Conservation (phyloP, 2,113 vertebrate genomes). For the Scomber colias region DNA sequence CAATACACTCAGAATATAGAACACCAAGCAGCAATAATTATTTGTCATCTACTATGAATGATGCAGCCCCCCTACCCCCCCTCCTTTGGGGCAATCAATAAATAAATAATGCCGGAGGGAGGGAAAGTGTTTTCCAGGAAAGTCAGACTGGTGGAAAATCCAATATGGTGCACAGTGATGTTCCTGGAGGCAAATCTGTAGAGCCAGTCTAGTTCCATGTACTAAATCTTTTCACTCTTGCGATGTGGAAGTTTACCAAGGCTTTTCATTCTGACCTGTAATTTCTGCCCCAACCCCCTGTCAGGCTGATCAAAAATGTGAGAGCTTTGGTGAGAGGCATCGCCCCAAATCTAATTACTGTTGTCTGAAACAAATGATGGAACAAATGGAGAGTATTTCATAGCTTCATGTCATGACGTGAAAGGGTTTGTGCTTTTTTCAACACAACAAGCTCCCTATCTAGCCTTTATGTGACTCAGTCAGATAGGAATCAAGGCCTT, state of each 20-base stretch:
- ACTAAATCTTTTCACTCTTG: constrained; percentile 26
- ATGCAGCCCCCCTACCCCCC: constrained; percentile 20
- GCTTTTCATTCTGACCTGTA: constrained; percentile 36
- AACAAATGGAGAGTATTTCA: constrained; percentile 54
- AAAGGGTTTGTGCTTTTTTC: constrained; percentile 22
- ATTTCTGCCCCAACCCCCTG: neutral
- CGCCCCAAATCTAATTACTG: constrained; percentile 36
- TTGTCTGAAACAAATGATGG: constrained; percentile 55
- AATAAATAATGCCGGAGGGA: constrained; percentile 69
- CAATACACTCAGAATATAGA: constrained; percentile 21
- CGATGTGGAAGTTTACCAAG: constrained; percentile 43
- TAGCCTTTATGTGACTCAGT: neutral
- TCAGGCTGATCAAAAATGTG: constrained; percentile 39
- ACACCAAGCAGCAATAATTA: constrained; percentile 50
- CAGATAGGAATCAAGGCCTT: constrained; percentile 17
- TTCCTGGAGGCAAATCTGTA: constrained; percentile 55
- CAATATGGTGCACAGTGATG: constrained; percentile 61
- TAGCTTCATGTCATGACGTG: constrained; percentile 9
- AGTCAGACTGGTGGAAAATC: constrained; percentile 73
- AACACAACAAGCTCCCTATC: constrained; percentile 15
- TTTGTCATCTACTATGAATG: constrained; percentile 56
- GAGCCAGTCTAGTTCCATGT: constrained; percentile 15
- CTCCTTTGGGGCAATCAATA: constrained; percentile 64
- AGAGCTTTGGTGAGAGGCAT: constrained; percentile 35
- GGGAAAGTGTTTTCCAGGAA: constrained; percentile 68